These are phyloP conservation scores for Mythimna vitellina DNA, from an alignment of 2,888 invertebrate genomes.

Conservation along the genomic window DNA sequence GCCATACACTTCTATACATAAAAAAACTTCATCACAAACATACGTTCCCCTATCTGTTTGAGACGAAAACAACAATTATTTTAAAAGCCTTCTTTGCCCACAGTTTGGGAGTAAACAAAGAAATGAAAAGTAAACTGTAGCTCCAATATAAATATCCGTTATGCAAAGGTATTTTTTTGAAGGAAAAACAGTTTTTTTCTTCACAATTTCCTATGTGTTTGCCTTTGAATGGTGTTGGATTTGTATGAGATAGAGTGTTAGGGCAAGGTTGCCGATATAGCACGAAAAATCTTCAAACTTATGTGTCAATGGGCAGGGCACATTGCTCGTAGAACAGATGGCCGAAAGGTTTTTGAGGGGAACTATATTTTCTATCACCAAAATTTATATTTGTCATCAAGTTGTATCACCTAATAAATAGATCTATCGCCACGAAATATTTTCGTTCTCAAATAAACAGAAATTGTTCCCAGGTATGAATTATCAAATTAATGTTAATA, in stretches of 20 bases:
- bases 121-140: conserved; percentile 49
- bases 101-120: conserved; percentile 44
- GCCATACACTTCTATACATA: conserved; percentile 1
- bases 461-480: too few relatives aligned
- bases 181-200: background rate
- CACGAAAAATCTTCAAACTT: too few relatives aligned
- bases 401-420: too few relatives aligned
- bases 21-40: conserved; percentile 23
- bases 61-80: conserved; percentile 51
- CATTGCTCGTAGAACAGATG: too few relatives aligned
- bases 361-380: too few relatives aligned
- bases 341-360: too few relatives aligned
- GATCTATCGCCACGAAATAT: too few relatives aligned
- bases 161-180: conserved; percentile 16
- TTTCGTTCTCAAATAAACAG: too few relatives aligned
- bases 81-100: conserved; percentile 46
- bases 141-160: conserved; percentile 11
- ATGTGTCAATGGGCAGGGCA: too few relatives aligned
- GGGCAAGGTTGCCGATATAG: too few relatives aligned
- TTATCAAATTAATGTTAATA: too few relatives aligned
- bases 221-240: background rate
- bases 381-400: too few relatives aligned
- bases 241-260: background rate
- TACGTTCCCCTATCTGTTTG: background rate
- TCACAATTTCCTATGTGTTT: conserved; percentile 9